Evolutionary conservation across 2,797 vertebrate species (phyloP).

Genomic region (Tadarida brasiliensis): DNA sequence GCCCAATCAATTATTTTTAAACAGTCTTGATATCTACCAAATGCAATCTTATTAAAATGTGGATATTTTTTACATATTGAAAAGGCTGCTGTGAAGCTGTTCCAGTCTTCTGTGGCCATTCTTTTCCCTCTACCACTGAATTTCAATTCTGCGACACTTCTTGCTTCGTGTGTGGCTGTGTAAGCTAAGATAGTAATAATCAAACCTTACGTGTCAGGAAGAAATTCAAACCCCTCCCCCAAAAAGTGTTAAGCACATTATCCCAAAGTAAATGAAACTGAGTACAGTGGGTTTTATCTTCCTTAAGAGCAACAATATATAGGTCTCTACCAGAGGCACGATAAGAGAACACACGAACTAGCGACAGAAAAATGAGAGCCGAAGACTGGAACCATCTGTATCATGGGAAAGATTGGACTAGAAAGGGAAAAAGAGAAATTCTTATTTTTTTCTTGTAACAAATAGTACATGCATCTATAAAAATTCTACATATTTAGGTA

Average conservation of each 20-base stretch:
- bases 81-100: not conserved
- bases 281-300: not conserved
- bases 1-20: not conserved
- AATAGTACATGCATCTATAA: not conserved
- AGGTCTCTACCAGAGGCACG: not conserved
- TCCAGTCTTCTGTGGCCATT: not conserved
- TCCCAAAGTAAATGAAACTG: conserved; percentile 49
- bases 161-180: not conserved
- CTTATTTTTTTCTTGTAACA: not conserved
- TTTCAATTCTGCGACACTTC: not conserved
- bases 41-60: conserved; percentile 37
- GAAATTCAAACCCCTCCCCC: not conserved
- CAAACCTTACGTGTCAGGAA: conserved; percentile 3
- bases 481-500: conserved; percentile 34
- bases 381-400: not conserved
- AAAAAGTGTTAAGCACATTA: not conserved
- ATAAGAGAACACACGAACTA: conserved; percentile 8
- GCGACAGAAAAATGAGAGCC: not conserved
- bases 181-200: not conserved
- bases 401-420: not conserved
- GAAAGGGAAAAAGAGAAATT: not conserved
- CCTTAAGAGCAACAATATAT: conserved; percentile 33
- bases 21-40: conserved; percentile 24
- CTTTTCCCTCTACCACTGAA: not conserved
- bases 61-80: not conserved